phyloP scores from a whole-genome alignment of 2,113 vertebrate species.

The Crotalus viridis region DNA sequence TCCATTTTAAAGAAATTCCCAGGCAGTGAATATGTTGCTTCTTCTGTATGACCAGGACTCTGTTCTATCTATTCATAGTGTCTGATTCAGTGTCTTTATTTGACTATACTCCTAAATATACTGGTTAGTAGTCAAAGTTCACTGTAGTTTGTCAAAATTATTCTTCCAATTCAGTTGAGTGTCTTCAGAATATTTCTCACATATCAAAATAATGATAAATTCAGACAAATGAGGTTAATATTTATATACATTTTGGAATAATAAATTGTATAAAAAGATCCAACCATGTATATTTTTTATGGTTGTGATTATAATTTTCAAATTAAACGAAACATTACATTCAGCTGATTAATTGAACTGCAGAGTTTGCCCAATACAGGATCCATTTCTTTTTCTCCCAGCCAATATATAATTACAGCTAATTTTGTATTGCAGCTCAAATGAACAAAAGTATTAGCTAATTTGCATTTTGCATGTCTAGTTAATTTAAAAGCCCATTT shows the following conservation, averaged over 20 bases:
- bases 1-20: not conserved
- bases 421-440: slow-evolving; percentile 14
- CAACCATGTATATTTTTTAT: not conserved
- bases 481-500: slow-evolving; percentile 44
- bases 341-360: not conserved
- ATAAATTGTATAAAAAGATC: not conserved
- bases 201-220: not conserved
- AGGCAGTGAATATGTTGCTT: not conserved
- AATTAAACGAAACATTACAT: not conserved
- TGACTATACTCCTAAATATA: not conserved
- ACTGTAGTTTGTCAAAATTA: not conserved
- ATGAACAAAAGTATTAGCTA: slow-evolving; percentile 30
- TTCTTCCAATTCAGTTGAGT: not conserved
- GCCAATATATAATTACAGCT: not conserved
- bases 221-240: not conserved
- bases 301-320: not conserved
- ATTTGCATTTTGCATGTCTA: slow-evolving; percentile 25
- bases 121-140: not conserved
- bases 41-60: not conserved
- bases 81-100: not conserved
- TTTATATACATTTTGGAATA: not conserved
- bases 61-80: not conserved
- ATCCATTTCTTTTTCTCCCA: not conserved
- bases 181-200: not conserved
- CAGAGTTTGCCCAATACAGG: not conserved